These are phyloP conservation scores for Parotocinclus haroldoi DNA, from an alignment of 2,797 vertebrate species.

Conservation along the genomic window DNA sequence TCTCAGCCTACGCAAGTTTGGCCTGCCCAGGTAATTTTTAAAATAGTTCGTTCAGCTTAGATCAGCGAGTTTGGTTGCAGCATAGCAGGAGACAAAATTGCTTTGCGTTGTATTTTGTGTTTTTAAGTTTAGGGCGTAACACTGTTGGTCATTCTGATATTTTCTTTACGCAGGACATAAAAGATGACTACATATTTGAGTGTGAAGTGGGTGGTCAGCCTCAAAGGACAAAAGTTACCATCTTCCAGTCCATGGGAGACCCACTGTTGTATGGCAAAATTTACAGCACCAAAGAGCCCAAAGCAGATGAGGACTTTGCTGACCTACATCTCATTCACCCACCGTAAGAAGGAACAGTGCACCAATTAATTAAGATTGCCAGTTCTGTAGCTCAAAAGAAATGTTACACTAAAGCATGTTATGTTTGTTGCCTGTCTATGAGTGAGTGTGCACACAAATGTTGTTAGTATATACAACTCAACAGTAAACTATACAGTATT, in stretches of 20 bases:
- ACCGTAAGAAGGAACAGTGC: slow-evolving; percentile 76
- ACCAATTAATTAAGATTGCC: background rate
- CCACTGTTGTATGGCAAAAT: slow-evolving; percentile 96
- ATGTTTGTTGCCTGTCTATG: too few species aligned
- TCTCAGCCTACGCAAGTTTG: slow-evolving; percentile 85
- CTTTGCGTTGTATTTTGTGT: too few species aligned
- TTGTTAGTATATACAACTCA: too few species aligned
- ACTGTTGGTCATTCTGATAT: too few species aligned
- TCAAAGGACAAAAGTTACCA: slow-evolving; percentile 90
- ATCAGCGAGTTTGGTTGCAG: too few species aligned
- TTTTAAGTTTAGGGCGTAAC: too few species aligned
- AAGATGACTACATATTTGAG: slow-evolving; percentile 96
- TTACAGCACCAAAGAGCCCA: slow-evolving; percentile 83
- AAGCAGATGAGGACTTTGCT: slow-evolving; percentile 78
- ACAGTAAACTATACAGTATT: too few species aligned
- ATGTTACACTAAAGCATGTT: too few species aligned
- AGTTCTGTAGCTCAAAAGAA: background rate
- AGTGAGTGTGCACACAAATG: too few species aligned
- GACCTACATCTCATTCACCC: slow-evolving; percentile 83
- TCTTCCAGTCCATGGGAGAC: slow-evolving; percentile 91
- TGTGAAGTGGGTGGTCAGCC: slow-evolving; percentile 89
- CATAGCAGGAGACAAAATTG: too few species aligned
- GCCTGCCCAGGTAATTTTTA: slow-evolving; percentile 82
- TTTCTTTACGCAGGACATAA: slow-evolving; percentile 76
- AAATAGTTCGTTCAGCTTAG: too few species aligned